Evolutionary conservation across 2,888 invertebrate species (phyloP), one percentile per base, ranked within the genome.

Genomic region (Himalopsyche tibetana): DNA sequence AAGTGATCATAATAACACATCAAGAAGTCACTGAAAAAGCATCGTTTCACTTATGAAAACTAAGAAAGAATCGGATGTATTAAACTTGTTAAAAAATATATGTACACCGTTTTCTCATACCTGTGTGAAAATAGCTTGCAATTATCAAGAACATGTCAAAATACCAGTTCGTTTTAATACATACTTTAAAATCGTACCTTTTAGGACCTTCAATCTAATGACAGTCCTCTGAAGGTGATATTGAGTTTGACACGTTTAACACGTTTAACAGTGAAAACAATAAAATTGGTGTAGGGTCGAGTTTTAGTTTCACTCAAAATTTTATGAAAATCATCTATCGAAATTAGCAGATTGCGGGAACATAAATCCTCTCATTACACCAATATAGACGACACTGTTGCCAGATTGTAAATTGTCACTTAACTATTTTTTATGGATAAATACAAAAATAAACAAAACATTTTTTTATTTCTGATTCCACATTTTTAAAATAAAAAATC

Each of bases 251-350:
- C 19, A 63, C 63, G 63, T 19, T 19, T 63, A 63, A 6, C 19
- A 63, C 63, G 63, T 19, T 19, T 63, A 63, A 63, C 8, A 19
- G 63, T 19, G 11, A n/a, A 63, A 63, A 28, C 63, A 63, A 63
- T 63, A 63, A 63, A 63, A 63, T 63, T 63, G n/a, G 19, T 63
- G 5, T 28, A 28, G 19, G 28, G 28, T 63, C 63, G 63, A 63
- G 19, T 63, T 63, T 63, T 63, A 63, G 63, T 63, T 63, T 63
- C 63, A 8, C n/a, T 63, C 63, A n/a, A 63, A 19, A 63, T 63
- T 63, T 63, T 63, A 63, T 63, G 63, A 8, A 63, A 63, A 63
- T 63, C 19, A 63, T 63, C 63, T 28, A 63, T 19, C 63, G 28
- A 63, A 63, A 63, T 63, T 8, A 28, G 63, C 63, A 63, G 63